phyloP scores from a whole-genome alignment of 53 echinoderm and acorn worm species.

The Astropecten irregularis region DNA sequence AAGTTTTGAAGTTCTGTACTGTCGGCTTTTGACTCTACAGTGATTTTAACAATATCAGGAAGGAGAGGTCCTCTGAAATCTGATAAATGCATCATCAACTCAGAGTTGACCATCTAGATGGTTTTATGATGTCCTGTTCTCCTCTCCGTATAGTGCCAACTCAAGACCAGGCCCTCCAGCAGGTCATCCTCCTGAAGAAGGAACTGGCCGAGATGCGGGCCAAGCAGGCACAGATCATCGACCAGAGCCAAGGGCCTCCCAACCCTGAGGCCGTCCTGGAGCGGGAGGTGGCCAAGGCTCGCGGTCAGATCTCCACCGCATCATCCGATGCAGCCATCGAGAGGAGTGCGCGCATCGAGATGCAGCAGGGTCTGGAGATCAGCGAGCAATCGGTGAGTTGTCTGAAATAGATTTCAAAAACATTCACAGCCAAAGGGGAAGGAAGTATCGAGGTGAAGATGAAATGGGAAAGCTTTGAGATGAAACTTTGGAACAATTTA shows the following conservation, averaged over 20 bases:
- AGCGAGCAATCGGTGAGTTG: constrained; percentile 89
- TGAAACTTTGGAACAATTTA: no score
- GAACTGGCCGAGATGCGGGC: constrained; percentile 99
- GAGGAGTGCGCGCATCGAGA: constrained; percentile 93
- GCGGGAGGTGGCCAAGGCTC: constrained; percentile 87
- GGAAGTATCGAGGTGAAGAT: not conserved
- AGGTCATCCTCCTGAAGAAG: constrained; percentile 96
- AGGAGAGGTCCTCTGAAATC: no score
- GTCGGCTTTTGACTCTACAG: no score
- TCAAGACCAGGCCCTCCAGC: constrained; percentile 98
- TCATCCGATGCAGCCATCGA: constrained; percentile 91
- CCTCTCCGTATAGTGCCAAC: constrained; percentile 78
- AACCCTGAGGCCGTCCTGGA: constrained; percentile 79
- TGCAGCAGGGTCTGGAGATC: constrained; percentile 85
- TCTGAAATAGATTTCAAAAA: not conserved
- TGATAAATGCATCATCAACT: no score
- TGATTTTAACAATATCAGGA: no score
- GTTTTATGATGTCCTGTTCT: no score
- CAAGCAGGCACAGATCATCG: constrained; percentile 86
- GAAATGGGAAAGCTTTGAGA: not conserved
- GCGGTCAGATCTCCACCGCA: constrained; percentile 80
- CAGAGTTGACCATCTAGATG: no score
- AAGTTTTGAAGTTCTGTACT: no score
- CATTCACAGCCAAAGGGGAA: not conserved
- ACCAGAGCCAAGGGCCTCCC: constrained; percentile 31